phyloP scores from a whole-genome alignment of 2,113 vertebrate species.

The Upupa epops region DNA sequence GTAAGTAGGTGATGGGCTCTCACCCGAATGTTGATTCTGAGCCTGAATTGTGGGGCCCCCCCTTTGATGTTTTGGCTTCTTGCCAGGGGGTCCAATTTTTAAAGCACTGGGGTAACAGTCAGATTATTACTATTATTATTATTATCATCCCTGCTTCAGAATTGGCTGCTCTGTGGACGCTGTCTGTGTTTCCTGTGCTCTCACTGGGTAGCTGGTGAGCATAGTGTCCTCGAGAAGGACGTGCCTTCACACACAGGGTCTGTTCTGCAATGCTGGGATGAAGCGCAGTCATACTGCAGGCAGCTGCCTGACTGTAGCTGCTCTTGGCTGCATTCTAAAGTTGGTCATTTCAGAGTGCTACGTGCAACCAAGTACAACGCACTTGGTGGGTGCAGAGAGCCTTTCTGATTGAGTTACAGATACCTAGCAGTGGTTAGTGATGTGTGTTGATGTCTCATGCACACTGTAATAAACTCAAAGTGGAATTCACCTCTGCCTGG shows the following conservation, averaged over 20 bases:
- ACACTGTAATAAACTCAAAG: neutral
- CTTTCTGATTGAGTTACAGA: neutral
- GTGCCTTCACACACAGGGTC: neutral
- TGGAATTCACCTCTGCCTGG: neutral
- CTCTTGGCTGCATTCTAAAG: neutral
- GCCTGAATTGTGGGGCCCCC: neutral
- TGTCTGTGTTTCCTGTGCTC: neutral
- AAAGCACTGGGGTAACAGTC: conserved; percentile 3
- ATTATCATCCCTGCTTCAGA: conserved; percentile 15
- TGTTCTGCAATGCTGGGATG: neutral
- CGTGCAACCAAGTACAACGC: neutral
- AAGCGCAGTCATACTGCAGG: neutral
- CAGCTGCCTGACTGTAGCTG: neutral
- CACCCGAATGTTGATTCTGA: conserved; percentile 25
- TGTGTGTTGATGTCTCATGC: neutral
- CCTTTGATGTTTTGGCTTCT: conserved; percentile 59
- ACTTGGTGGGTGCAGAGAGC: neutral
- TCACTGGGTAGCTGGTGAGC: conserved; percentile 3
- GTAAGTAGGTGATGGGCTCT: conserved; percentile 38
- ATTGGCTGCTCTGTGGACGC: neutral
- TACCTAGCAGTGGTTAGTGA: neutral
- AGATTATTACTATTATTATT: conserved; percentile 62
- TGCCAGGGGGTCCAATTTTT: conserved; percentile 14
- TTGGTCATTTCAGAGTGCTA: neutral
- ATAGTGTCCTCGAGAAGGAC: neutral